phyloP scores from a whole-genome alignment of 2,113 vertebrate species.

The Platysternon megacephalum region DNA sequence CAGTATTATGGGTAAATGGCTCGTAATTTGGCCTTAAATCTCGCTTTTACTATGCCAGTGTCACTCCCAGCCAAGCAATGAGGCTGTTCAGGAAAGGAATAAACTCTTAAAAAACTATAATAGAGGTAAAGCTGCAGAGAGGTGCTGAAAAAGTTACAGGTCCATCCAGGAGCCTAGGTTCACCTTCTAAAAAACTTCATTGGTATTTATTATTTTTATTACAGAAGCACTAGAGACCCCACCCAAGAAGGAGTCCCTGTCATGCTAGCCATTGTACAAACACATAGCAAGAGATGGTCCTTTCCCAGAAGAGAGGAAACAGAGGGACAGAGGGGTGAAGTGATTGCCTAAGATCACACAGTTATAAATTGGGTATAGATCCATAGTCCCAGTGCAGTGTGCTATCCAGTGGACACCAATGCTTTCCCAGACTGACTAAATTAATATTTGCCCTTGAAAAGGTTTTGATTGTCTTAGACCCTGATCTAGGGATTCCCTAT shows the following conservation, averaged over 20 bases:
- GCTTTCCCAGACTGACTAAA: neutral
- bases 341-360: neutral
- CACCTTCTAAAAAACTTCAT: neutral
- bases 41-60: neutral
- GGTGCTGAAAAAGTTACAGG: neutral
- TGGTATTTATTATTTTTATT: neutral
- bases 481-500: neutral
- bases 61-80: neutral
- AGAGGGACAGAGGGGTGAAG: neutral
- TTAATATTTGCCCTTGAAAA: neutral
- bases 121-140: neutral
- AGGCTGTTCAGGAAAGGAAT: neutral
- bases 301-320: neutral
- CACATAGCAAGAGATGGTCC: neutral
- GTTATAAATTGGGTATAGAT: neutral
- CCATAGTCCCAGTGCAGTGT: accelerated
- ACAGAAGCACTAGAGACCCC: neutral
- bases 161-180: neutral
- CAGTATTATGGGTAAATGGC: neutral
- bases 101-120: neutral
- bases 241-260: neutral
- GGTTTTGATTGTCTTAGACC: neutral
- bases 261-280: neutral
- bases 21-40: neutral
- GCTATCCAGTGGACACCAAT: neutral